Conservation (phyloP, 2,888 invertebrate genomes). For the Idaea aversata region DNA sequence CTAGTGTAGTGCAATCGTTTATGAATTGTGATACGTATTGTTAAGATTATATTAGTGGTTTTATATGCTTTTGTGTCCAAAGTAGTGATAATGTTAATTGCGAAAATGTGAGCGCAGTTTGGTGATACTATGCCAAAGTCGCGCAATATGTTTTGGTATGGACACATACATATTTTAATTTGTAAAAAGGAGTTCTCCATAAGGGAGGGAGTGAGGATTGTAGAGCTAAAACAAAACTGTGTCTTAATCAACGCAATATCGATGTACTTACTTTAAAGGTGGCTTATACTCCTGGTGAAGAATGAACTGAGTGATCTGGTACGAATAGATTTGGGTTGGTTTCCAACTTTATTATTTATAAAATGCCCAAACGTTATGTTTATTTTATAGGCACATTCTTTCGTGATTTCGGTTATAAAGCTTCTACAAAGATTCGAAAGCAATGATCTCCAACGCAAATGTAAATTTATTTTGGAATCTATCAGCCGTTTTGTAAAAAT, state of each 20-base stretch:
- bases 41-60: conserved; percentile 6
- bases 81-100: not conserved
- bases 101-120: not conserved
- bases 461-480: not conserved
- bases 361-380: not conserved
- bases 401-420: not conserved
- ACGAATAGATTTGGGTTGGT: not conserved
- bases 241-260: too few species aligned
- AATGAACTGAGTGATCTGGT: too few species aligned
- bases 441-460: not conserved
- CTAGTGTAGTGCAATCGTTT: conserved; percentile 57
- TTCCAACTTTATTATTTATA: not conserved
- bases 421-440: not conserved
- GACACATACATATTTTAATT: too few species aligned
- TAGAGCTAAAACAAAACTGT: too few species aligned
- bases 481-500: not conserved
- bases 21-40: conserved; percentile 73
- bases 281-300: too few species aligned
- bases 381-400: not conserved
- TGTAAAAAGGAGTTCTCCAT: too few species aligned
- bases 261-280: too few species aligned
- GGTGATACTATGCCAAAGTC: not conserved
- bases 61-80: not conserved
- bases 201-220: too few species aligned
- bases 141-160: not conserved